These are phyloP conservation scores for Enteromius mattozi DNA, from an alignment of 2,797 vertebrate species.

Conservation along the genomic window DNA sequence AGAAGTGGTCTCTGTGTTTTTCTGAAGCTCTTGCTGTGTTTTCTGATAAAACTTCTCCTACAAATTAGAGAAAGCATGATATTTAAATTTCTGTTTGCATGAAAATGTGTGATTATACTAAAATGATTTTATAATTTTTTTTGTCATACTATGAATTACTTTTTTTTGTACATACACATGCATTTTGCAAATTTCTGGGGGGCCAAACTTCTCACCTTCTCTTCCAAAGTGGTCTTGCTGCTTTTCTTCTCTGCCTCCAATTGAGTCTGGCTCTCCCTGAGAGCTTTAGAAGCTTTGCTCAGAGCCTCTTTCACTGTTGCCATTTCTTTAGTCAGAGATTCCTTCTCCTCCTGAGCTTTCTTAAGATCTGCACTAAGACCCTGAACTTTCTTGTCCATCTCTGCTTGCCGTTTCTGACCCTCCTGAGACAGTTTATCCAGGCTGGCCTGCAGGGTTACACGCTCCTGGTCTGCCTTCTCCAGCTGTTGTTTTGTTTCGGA, in stretches of 20 bases:
- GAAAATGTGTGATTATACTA: not conserved
- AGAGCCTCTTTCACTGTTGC: conserved; percentile 79
- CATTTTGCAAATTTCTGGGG: not conserved
- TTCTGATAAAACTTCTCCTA: conserved; percentile 91
- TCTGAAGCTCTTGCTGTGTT: conserved; percentile 84
- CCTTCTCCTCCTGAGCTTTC: conserved; percentile 82
- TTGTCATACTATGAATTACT: not conserved
- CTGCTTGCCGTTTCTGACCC: conserved; percentile 74
- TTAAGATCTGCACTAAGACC: conserved; percentile 75
- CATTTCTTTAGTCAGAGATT: conserved; percentile 82
- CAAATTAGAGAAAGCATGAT: not conserved
- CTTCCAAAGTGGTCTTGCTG: conserved; percentile 79
- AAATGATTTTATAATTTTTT: not conserved
- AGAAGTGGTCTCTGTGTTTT: conserved; percentile 78
- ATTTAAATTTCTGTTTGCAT: not conserved
- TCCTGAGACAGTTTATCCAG: conserved; percentile 84
- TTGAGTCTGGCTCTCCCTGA: conserved; percentile 83
- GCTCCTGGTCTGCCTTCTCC: conserved; percentile 80
- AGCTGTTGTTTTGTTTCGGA: conserved; percentile 79
- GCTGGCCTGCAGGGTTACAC: conserved; percentile 77
- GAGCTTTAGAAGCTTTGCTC: conserved; percentile 79
- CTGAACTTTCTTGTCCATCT: conserved; percentile 81
- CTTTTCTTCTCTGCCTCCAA: conserved; percentile 88
- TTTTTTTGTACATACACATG: not conserved
- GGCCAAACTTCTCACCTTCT: conserved; percentile 78